phyloP scores from a whole-genome alignment of 2,113 vertebrate species.

The Carassius auratus region DNA sequence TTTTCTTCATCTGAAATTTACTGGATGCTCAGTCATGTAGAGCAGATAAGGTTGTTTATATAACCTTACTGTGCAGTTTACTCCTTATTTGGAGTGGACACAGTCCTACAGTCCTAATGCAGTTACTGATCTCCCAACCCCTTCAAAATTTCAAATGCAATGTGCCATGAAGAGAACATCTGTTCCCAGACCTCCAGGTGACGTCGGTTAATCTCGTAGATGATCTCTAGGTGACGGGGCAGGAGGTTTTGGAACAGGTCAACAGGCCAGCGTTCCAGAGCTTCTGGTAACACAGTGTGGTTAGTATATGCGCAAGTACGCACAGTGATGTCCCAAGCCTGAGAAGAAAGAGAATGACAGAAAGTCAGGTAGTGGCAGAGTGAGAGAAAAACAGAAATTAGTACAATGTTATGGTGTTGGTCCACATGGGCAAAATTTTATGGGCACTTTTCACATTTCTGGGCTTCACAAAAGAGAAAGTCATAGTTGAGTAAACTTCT shows the following conservation, averaged over 20 bases:
- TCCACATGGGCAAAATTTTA: neutral
- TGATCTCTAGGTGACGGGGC: constrained; percentile 87
- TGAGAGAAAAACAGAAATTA: neutral
- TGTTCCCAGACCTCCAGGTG: constrained; percentile 81
- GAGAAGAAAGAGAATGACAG: neutral
- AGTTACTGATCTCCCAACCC: neutral
- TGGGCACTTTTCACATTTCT: neutral
- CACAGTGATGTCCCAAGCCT: constrained; percentile 88
- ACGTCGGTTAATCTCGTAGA: constrained; percentile 90
- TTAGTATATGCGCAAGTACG: constrained; percentile 92
- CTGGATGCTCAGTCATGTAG: neutral
- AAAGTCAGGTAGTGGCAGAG: neutral
- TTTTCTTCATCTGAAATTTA: neutral
- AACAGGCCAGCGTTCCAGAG: constrained; percentile 90
- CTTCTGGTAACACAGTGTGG: constrained; percentile 90
- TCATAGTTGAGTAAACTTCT: neutral
- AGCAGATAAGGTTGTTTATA: neutral
- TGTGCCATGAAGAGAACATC: constrained; percentile 47
- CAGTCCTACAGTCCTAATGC: neutral
- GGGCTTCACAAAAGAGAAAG: neutral
- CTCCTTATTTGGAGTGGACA: constrained; percentile 3
- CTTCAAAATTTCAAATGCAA: neutral
- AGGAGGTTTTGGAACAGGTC: constrained; percentile 85
- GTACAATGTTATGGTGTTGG: neutral
- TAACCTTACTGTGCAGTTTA: neutral